These are phyloP conservation scores for Lasioglossum albipes DNA, from an alignment of 1,140 invertebrate genomes.

Conservation along the genomic window DNA sequence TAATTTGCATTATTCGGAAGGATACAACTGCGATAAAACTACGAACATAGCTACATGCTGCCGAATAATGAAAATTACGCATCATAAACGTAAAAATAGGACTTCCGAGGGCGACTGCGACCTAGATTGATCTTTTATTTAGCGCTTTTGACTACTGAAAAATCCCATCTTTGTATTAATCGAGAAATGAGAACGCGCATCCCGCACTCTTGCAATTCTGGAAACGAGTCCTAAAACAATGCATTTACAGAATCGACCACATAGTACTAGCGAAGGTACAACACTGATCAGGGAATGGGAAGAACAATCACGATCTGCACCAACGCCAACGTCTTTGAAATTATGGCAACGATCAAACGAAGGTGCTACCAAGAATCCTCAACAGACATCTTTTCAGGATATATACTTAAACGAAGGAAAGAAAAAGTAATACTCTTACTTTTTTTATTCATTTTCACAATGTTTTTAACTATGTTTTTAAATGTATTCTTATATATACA, in stretches of 20 bases:
- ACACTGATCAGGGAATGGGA: constrained; percentile 79
- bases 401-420: constrained; percentile 69
- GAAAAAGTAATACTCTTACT: constrained; percentile 59
- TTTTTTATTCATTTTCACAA: background rate
- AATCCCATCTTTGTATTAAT: too few species aligned
- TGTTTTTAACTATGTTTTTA: background rate
- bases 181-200: too few species aligned
- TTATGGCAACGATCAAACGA: constrained; percentile 74
- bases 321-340: constrained; percentile 79
- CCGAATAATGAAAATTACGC: too few species aligned
- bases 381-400: constrained; percentile 72
- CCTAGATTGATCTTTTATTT: too few species aligned
- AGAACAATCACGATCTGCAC: constrained; percentile 83
- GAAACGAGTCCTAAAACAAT: background rate
- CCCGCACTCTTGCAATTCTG: too few species aligned
- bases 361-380: constrained; percentile 58
- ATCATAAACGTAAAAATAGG: too few species aligned
- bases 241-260: constrained; percentile 77
- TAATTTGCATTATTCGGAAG: too few species aligned
- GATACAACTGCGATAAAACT: too few species aligned
- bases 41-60: too few species aligned
- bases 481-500: background rate
- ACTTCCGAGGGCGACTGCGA: too few species aligned
- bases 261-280: constrained; percentile 79
- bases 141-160: too few species aligned